Conservation (phyloP, 2,113 vertebrate genomes). For the Mobula birostris region DNA sequence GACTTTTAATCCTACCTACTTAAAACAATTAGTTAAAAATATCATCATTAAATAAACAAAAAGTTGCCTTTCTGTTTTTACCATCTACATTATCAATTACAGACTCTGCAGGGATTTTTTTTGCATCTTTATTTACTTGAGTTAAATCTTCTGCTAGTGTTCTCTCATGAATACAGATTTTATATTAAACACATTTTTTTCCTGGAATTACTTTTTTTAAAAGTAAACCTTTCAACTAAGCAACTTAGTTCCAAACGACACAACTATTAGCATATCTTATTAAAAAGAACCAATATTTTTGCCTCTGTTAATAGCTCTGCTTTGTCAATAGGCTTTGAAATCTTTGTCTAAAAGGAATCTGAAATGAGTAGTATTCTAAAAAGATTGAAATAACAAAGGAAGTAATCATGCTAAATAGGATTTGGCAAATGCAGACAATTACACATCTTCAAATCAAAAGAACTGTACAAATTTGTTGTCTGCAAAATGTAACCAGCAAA, state of each 20-base stretch:
- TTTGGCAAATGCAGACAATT: constrained; percentile 28
- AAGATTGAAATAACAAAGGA: constrained; percentile 11
- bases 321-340: constrained; percentile 15
- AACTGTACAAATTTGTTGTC: constrained; percentile 19
- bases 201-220: not conserved
- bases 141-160: not conserved
- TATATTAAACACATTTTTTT: not conserved
- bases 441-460: not conserved
- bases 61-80: not conserved
- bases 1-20: too few species aligned
- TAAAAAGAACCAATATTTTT: not conserved
- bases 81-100: not conserved
- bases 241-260: not conserved
- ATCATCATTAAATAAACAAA: not conserved
- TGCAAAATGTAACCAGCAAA: constrained; percentile 20
- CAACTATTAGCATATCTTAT: not conserved
- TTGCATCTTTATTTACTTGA: not conserved
- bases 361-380: not conserved
- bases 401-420: constrained; percentile 9
- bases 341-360: not conserved
- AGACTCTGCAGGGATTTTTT: not conserved
- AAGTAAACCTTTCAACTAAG: not conserved
- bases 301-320: not conserved
- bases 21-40: not conserved
- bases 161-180: not conserved